Conservation (phyloP, 1,140 invertebrate species). For the Bombus superbus region DNA sequence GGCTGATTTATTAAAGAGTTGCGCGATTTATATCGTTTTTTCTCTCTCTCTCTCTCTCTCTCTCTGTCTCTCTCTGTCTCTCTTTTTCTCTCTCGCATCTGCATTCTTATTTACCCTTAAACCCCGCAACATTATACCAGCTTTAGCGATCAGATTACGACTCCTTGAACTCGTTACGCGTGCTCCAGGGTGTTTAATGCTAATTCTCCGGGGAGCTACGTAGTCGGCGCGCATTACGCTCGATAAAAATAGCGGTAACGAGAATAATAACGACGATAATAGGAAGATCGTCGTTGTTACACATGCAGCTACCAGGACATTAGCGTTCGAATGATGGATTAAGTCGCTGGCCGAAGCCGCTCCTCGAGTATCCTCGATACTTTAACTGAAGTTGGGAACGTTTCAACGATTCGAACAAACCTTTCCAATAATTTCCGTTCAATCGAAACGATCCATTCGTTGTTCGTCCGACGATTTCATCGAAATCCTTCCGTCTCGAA, state of each 20-base stretch:
- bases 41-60: too few relatives aligned
- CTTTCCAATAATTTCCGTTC: background rate
- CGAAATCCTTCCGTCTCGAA: background rate
- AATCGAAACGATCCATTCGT: background rate
- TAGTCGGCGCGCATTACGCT: slow-evolving; percentile 19
- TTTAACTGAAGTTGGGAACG: background rate
- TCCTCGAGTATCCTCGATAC: background rate
- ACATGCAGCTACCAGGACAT: background rate
- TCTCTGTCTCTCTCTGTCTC: too few relatives aligned
- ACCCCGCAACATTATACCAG: slow-evolving; percentile 15
- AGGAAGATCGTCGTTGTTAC: slow-evolving; percentile 17
- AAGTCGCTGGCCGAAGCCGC: too few relatives aligned
- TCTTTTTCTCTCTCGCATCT: background rate
- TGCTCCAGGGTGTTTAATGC: slow-evolving; percentile 41
- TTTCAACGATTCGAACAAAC: background rate
- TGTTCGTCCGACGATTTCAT: background rate
- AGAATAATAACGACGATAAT: slow-evolving; percentile 32
- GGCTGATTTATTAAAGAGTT: slow-evolving; percentile 29
- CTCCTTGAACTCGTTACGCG: slow-evolving; percentile 54
- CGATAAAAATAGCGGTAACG: slow-evolving; percentile 31
- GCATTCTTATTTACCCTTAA: background rate
- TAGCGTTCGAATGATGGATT: background rate
- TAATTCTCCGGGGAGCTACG: slow-evolving; percentile 31
- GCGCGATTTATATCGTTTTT: slow-evolving; percentile 36
- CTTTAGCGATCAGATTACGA: slow-evolving; percentile 49